These are phyloP conservation scores for Acanthacorydalis orientalis DNA, from an alignment of 2,888 invertebrate species.

Conservation along the genomic window DNA sequence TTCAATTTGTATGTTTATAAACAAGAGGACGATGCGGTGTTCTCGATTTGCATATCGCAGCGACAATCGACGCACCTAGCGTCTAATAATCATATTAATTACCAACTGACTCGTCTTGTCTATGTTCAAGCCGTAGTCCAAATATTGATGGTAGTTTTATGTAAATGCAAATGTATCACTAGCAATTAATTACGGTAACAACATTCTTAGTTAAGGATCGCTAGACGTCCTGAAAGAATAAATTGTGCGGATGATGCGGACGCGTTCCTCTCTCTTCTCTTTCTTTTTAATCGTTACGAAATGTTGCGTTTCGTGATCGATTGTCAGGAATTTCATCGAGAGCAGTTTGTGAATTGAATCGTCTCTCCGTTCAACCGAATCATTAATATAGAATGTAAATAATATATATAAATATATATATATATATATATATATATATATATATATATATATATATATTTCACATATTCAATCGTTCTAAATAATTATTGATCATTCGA, in stretches of 20 bases:
- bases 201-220: slow-evolving; percentile 13
- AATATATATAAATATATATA: no score
- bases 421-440: no score
- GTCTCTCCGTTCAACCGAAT: no score
- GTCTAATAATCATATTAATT: slow-evolving; percentile 7
- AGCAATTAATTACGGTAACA: slow-evolving; percentile 18
- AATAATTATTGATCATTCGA: no score
- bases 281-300: background rate
- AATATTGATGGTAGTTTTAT: slow-evolving; percentile 8
- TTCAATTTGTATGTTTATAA: slow-evolving; percentile 14
- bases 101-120: background rate
- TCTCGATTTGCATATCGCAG: slow-evolving; percentile 1
- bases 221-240: background rate
- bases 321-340: no score
- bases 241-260: no score
- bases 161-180: slow-evolving; percentile 14
- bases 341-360: no score
- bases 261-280: background rate
- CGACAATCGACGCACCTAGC: slow-evolving; percentile 5
- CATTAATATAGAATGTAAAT: no score
- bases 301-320: no score
- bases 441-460: no score
- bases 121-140: background rate
- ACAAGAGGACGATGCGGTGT: slow-evolving; percentile 3
- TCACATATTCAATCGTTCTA: no score